Evolutionary conservation across 2,888 invertebrate species (phyloP).

Genomic region (Drosophila sordidula): DNA sequence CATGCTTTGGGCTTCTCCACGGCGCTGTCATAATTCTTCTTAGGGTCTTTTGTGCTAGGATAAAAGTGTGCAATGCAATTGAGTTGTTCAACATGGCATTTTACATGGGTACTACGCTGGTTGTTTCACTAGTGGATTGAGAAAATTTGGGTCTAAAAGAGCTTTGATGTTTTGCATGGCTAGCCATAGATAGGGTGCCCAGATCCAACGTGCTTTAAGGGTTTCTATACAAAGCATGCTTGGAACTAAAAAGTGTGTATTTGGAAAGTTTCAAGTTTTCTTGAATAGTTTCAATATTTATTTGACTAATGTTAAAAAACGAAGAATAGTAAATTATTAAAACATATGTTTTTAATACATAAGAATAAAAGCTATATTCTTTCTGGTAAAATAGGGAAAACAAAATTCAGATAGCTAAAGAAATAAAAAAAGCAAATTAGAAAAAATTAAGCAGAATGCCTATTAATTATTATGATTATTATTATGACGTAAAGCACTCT

Average conservation of each 20-base stretch:
- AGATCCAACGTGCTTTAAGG: background rate
- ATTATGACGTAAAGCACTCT: too few relatives aligned
- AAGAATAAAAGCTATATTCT: too few relatives aligned
- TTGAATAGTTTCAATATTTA: background rate
- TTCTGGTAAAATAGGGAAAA: too few relatives aligned
- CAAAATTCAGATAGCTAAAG: too few relatives aligned
- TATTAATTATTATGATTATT: too few relatives aligned
- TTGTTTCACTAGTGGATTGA: slow-evolving; percentile 8
- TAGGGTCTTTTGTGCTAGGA: slow-evolving; percentile 52
- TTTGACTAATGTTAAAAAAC: too few relatives aligned
- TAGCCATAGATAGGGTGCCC: background rate
- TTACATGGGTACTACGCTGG: slow-evolving; percentile 49
- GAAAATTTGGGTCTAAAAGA: slow-evolving; percentile 2
- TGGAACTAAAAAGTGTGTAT: background rate
- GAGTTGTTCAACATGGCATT: slow-evolving; percentile 77
- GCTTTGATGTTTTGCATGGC: slow-evolving; percentile 43
- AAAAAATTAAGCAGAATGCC: too few relatives aligned
- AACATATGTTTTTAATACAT: too few relatives aligned
- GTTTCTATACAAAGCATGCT: background rate
- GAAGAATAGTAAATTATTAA: too few relatives aligned
- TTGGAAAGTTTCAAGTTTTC: background rate
- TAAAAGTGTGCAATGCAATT: slow-evolving; percentile 66
- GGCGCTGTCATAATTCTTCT: slow-evolving; percentile 50
- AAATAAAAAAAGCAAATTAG: too few relatives aligned
- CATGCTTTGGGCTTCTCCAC: slow-evolving; percentile 51